Base-by-base conservation (phyloP, 2,888 invertebrate genomes). In the Salpingus planirostris region DNA sequence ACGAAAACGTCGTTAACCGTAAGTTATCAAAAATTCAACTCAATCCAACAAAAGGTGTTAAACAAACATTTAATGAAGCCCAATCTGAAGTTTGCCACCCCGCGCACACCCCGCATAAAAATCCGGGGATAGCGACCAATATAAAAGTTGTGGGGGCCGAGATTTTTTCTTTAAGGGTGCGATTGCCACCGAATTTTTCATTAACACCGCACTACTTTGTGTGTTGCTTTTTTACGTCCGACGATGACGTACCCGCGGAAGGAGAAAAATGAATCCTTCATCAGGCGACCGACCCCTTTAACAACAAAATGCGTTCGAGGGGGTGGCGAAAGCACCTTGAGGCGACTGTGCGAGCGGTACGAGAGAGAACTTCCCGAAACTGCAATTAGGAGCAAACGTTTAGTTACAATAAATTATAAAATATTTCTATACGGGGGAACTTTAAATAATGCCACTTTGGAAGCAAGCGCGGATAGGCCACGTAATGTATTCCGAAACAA, bases 311-410 rank as follows among this genome's bases (percentile, higher is more conserved):
- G n/a, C n/a, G n/a, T n/a, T n/a, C n/a, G n/a, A n/a, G n/a, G n/a
- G n/a, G n/a, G n/a, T n/a, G n/a, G n/a, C n/a, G n/a, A n/a, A n/a
- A n/a, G n/a, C n/a, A n/a, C n/a, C n/a, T n/a, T n/a, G n/a, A n/a
- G n/a, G n/a, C n/a, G n/a, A n/a, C n/a, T n/a, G n/a, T n/a, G n/a
- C n/a, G n/a, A n/a, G n/a, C n/a, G n/a, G n/a, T n/a, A 18, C 8
- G 18, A 18, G 18, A 18, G 18, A 18, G 18, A 33, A 46, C 46
- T 40, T 42, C 55, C 51, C 51, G 45, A 52, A 56, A 58, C 56
- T 52, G 59, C 58, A 59, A 59, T 59, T 59, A 59, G 59, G 54
- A 56, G 54, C 58, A 59, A 57, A 54, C 57, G 55, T 51, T 54
- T 52, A 50, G 49, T 54, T 50, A 54, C 56, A 48, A 59, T 59